These are phyloP conservation scores for Anthoscopus minutus DNA, from an alignment of 2,113 vertebrate species.

Conservation along the genomic window DNA sequence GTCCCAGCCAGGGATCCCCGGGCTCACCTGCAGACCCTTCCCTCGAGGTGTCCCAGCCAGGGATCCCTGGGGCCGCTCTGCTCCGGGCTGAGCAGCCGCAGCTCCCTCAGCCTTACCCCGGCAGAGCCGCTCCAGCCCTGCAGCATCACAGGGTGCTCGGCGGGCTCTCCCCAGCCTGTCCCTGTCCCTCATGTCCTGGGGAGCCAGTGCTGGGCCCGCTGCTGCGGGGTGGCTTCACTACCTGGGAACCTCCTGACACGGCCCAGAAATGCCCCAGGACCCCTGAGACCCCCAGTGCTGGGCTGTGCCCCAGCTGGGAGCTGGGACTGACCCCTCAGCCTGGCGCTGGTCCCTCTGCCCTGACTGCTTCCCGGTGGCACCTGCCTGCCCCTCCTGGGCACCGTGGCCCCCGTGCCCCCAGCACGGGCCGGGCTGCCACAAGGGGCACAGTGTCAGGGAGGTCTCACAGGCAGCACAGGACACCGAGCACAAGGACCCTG, in stretches of 20 bases:
- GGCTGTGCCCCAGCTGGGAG: neutral
- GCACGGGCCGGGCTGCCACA: neutral
- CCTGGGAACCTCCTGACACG: neutral
- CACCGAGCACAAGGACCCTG: neutral
- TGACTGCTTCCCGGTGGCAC: no score
- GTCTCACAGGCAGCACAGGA: neutral
- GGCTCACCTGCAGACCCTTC: no score
- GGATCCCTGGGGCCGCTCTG: no score
- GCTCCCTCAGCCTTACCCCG: no score
- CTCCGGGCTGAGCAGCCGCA: no score
- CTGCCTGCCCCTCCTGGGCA: neutral
- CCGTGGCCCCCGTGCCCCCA: no score
- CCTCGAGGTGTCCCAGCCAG: no score
- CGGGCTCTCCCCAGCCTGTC: neutral
- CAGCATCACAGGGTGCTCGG: neutral
- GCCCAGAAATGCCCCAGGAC: neutral
- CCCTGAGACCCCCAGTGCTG: neutral
- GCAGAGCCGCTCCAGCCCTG: neutral
- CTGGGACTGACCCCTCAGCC: neutral
- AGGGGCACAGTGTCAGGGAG: no score
- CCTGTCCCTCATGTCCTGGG: neutral
- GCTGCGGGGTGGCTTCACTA: neutral
- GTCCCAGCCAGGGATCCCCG: no score
- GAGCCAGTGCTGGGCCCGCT: neutral
- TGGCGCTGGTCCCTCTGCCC: rapidly evolving